Conservation (phyloP, 2,113 vertebrate genomes). For the Phrynosoma platyrhinos region DNA sequence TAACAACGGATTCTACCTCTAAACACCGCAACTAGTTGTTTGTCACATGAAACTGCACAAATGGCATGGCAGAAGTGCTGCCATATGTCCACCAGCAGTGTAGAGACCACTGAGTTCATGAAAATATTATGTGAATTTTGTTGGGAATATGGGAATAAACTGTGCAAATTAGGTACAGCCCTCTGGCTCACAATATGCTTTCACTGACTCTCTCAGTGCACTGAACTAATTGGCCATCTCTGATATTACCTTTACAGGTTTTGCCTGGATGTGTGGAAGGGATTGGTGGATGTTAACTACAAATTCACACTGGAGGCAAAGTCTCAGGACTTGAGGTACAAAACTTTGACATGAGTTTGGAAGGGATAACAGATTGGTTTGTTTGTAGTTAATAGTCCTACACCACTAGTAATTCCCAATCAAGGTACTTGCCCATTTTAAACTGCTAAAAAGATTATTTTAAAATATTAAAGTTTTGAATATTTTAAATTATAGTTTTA, state of each 20-base stretch:
- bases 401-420: not conserved
- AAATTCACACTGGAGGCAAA: not conserved
- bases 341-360: not conserved
- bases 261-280: not conserved
- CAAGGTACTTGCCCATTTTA: no score
- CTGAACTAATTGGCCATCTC: not conserved
- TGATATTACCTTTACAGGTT: not conserved
- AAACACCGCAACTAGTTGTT: not conserved
- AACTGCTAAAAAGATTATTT: no score
- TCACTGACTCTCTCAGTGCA: not conserved
- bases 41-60: slow-evolving; percentile 31
- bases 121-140: slow-evolving; percentile 28
- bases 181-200: slow-evolving; percentile 29
- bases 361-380: not conserved
- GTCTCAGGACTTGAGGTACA: not conserved
- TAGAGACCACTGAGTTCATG: slow-evolving; percentile 11
- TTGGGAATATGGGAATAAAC: slow-evolving; percentile 17
- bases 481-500: no score
- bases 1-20: not conserved
- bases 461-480: no score
- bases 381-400: not conserved
- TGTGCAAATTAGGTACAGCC: slow-evolving; percentile 16
- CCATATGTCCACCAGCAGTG: slow-evolving; percentile 28
- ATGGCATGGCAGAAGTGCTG: slow-evolving; percentile 31
- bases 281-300: not conserved